Conservation (phyloP, 2,888 invertebrate genomes). For the Panzeria rudis region DNA sequence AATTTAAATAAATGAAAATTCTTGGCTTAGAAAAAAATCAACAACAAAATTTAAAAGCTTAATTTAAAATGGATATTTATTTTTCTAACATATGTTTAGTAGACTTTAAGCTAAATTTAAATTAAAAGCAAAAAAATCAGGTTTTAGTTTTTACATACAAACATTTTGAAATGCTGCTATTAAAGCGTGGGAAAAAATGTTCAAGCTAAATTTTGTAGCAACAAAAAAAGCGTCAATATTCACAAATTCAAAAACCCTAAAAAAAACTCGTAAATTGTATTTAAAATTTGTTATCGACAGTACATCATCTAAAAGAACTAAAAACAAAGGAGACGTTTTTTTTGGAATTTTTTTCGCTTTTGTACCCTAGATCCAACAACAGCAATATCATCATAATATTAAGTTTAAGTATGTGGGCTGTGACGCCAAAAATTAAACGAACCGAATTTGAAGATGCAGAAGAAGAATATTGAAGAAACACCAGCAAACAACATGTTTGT, state of each 20-base stretch:
- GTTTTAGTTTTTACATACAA: conserved; percentile 11
- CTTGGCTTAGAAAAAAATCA: not conserved
- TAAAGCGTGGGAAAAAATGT: conserved; percentile 69
- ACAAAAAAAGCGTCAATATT: conserved; percentile 63
- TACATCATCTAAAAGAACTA: conserved; percentile 56
- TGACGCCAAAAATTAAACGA: conserved; percentile 77
- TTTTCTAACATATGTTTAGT: conserved; percentile 62
- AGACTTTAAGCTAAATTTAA: conserved; percentile 60
- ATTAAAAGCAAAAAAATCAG: conserved; percentile 51
- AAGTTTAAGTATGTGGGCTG: conserved; percentile 78
- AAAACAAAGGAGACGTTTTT: conserved; percentile 43
- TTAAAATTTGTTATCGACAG: conserved; percentile 70
- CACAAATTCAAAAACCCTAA: conserved; percentile 53
- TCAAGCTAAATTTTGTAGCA: not conserved
- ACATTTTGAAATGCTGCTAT: conserved; percentile 38
- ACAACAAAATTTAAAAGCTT: not conserved
- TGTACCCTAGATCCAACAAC: not conserved
- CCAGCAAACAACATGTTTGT: conserved; percentile 46
- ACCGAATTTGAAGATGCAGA: conserved; percentile 56
- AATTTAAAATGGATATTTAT: not conserved
- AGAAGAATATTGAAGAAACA: conserved; percentile 3
- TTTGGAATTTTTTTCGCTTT: not conserved
- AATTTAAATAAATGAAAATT: conserved; percentile 27
- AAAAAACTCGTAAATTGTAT: conserved; percentile 68
- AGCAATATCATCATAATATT: conserved; percentile 35